Base-by-base conservation (phyloP, 2,113 vertebrate species). In the Synodontis membranacea region DNA sequence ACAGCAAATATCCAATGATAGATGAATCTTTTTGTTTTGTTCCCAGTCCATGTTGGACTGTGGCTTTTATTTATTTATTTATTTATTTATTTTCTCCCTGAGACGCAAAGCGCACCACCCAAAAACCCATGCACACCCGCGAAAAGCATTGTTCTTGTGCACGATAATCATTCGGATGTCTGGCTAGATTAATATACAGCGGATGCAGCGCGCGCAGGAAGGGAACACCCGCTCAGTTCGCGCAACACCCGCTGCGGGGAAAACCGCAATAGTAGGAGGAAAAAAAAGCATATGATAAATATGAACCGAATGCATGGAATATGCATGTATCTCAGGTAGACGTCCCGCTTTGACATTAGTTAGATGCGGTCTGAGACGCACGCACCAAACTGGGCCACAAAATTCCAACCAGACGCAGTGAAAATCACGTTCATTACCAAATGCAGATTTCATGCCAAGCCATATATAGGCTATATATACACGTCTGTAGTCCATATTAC, bases 81-180 rank as follows among this genome's bases (percentile, higher is more conserved):
- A 1, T 48, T 11, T 11, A 7, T 11, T 10, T 48, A 9, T 48
- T 52, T 17, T 28, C 4, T 60, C 1, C 23, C 37, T 19, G 28
- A 52, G 10, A 52, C 37, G 70, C 52, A 46, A 39, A 80, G 66
- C 23, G 66, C 88, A 46, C 60, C 62, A 62, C 52, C 85, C 75
- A 83, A 85, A 83, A 85, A 48, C 37, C 46, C 44, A 83, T 37
- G 17, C 60, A 23, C 19, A 23, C 17, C 31, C 5, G n/a, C 66
- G 60, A 34, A 34, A 66, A 1, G 34, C 83, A 74, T 84, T 84
- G 83, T 84, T 74, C 82, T 28, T 72, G 46, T 25, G 46, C 82
- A 39, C 52, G 21, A 2, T 56, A n/a, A 74, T 84, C 50, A 14
- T 44, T 37, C 3, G 19, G 25, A 48, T 58, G 39, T 39, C 88